Conservation (phyloP, 1,140 invertebrate species). For the Caerostris darwini region DNA sequence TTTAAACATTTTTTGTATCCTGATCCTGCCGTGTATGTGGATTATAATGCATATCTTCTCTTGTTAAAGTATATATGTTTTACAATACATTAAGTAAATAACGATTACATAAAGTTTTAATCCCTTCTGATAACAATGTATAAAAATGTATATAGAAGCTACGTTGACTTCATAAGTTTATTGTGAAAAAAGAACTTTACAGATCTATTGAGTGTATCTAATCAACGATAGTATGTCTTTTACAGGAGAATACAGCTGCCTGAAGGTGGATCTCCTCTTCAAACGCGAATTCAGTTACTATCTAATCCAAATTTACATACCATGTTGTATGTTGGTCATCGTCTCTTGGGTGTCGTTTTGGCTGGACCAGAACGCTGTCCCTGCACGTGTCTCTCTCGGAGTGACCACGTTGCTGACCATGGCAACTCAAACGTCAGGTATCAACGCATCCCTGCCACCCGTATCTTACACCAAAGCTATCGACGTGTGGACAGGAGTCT, state of each 20-base stretch:
- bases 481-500: constrained; percentile 98
- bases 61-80: too few species aligned
- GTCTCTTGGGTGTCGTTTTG: constrained; percentile 85
- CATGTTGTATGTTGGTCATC: constrained; percentile 84
- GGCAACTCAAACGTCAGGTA: constrained; percentile 87
- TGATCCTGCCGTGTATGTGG: too few species aligned
- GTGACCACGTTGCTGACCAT: constrained; percentile 84
- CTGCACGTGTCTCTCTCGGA: constrained; percentile 82
- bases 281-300: constrained; percentile 83
- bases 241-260: constrained; percentile 80
- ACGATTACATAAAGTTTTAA: too few species aligned
- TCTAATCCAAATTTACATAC: constrained; percentile 83
- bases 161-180: too few species aligned
- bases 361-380: constrained; percentile 84
- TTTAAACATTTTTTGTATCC: too few species aligned
- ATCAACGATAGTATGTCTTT: constrained; percentile 35
- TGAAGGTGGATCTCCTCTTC: constrained; percentile 80
- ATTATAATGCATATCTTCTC: too few species aligned
- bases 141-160: too few species aligned
- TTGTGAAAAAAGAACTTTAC: not conserved
- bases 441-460: constrained; percentile 97
- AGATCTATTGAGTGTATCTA: constrained; percentile 1
- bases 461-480: constrained; percentile 99
- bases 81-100: too few species aligned
- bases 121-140: too few species aligned